Percentiles rank a stretch among this genome's conserved stretches.
These are phyloP conservation scores for Lasioglossum lativentre DNA, from an alignment of 2,888 invertebrate species.

Conservation along the genomic window DNA sequence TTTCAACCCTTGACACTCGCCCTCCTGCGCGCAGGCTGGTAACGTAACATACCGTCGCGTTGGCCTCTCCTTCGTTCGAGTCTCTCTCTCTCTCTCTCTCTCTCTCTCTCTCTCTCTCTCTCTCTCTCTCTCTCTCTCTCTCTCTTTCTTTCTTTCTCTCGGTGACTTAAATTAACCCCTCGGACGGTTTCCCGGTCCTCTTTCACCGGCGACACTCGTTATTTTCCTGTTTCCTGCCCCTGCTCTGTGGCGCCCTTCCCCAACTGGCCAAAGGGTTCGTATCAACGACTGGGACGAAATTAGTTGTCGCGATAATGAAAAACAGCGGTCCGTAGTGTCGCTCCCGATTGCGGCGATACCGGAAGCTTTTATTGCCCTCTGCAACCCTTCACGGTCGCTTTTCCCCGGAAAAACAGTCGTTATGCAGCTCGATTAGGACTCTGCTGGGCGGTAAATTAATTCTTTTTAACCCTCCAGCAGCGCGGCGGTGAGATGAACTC, in stretches of 20 bases:
- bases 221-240: slow-evolving; percentile 20
- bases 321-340: slow-evolving; percentile 25
- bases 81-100: neutral
- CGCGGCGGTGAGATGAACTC: neutral
- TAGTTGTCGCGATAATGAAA: slow-evolving; percentile 44
- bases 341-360: slow-evolving; percentile 12
- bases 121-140: too few relatives aligned
- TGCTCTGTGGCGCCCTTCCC: neutral
- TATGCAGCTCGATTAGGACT: neutral
- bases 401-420: neutral
- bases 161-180: slow-evolving; percentile 69
- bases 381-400: neutral
- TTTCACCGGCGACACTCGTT: slow-evolving; percentile 34
- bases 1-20: slow-evolving; percentile 73
- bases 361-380: neutral
- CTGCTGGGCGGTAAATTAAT: neutral
- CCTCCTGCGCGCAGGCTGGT: slow-evolving; percentile 52
- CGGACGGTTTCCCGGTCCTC: slow-evolving; percentile 34
- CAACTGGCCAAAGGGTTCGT: slow-evolving; percentile 28
- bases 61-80: neutral
- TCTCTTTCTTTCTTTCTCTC: too few relatives aligned
- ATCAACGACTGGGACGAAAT: slow-evolving; percentile 45
- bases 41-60: slow-evolving; percentile 43
- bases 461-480: neutral
- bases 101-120: too few relatives aligned